These are phyloP conservation scores for Hecatera dysodea DNA, from an alignment of 2,888 invertebrate genomes.

Conservation along the genomic window DNA sequence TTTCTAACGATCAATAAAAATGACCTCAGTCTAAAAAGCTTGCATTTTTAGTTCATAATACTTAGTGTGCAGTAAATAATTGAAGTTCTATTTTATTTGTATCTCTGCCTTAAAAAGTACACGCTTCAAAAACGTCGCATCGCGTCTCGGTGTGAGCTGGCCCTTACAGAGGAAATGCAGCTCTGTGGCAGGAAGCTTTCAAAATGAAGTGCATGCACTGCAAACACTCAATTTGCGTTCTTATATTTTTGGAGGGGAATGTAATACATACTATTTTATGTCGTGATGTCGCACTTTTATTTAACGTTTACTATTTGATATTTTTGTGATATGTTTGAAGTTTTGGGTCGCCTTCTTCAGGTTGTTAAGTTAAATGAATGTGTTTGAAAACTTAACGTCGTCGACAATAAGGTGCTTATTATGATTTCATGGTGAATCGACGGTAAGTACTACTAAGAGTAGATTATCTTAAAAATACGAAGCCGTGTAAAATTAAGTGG, in stretches of 20 bases:
- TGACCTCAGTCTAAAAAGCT: no score
- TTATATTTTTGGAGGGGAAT: constrained; percentile 71
- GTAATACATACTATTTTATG: constrained; percentile 55
- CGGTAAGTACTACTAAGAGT: no score
- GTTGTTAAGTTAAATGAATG: no score
- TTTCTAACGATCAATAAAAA: background rate
- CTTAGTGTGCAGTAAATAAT: no score
- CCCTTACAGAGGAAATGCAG: constrained; percentile 56
- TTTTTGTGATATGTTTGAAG: background rate
- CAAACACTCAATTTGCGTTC: constrained; percentile 84
- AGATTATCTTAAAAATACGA: no score
- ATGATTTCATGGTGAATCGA: background rate
- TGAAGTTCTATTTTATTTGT: background rate
- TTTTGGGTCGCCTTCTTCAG: background rate
- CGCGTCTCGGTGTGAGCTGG: background rate
- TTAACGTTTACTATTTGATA: constrained; percentile 1
- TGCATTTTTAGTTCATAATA: no score
- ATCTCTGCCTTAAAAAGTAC: background rate
- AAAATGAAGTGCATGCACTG: constrained; percentile 86
- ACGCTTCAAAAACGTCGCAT: background rate
- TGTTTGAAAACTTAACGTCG: background rate
- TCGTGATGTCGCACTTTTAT: constrained; percentile 16
- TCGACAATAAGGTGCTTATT: background rate
- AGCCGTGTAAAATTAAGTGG: no score
- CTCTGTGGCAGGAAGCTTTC: constrained; percentile 78